phyloP scores from a whole-genome alignment of 2,888 invertebrate genomes.

The Aproaerema taeniolella region DNA sequence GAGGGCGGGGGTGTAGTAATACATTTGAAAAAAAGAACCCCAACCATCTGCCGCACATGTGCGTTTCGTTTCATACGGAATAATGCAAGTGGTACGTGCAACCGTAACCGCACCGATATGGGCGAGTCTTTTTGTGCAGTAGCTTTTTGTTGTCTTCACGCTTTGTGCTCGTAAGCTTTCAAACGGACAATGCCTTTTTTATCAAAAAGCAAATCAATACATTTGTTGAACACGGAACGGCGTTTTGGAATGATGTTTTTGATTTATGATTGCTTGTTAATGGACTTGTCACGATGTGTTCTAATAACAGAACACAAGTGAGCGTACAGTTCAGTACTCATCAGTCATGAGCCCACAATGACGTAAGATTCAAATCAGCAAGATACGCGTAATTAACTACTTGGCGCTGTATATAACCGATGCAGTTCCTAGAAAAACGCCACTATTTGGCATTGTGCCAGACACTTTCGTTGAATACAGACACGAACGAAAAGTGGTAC shows the following conservation, averaged over 20 bases:
- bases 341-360: constrained; percentile 18
- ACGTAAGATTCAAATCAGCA: constrained; percentile 13
- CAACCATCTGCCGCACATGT: constrained; percentile 73
- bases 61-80: constrained; percentile 59
- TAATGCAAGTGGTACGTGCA: constrained; percentile 67
- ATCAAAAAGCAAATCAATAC: constrained; percentile 63
- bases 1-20: constrained; percentile 56
- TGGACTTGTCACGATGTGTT: constrained; percentile 12
- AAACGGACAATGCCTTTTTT: constrained; percentile 60
- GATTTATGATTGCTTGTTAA: constrained; percentile 26
- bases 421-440: constrained; percentile 61
- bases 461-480: constrained; percentile 39
- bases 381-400: constrained; percentile 43
- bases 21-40: constrained; percentile 68
- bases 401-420: constrained; percentile 40
- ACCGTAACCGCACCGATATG: constrained; percentile 57
- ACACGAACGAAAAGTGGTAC: constrained; percentile 40
- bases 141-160: constrained; percentile 67
- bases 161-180: constrained; percentile 64
- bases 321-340: constrained; percentile 9
- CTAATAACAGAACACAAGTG: too few species aligned
- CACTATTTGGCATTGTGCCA: constrained; percentile 56
- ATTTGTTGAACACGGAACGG: constrained; percentile 34
- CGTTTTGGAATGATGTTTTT: constrained; percentile 27
- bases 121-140: constrained; percentile 56